phyloP scores from a whole-genome alignment of 2,797 vertebrate genomes.

The Catharus ustulatus region DNA sequence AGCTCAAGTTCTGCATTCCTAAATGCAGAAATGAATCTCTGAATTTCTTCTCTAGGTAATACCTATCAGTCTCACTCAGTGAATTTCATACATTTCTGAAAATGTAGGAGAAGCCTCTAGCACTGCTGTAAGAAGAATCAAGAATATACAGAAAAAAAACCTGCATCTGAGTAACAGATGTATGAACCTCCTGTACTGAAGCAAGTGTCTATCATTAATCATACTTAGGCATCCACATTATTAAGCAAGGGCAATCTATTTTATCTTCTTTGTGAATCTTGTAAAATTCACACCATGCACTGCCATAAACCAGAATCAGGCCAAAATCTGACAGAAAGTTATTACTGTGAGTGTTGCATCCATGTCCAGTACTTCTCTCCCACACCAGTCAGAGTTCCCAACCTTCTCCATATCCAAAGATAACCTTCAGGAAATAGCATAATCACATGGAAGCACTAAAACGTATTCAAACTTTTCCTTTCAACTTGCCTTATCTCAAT shows the following conservation, averaged over 20 bases:
- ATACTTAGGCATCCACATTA: background rate
- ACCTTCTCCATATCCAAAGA: background rate
- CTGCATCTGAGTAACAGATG: background rate
- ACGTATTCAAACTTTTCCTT: background rate
- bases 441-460: background rate
- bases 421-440: background rate
- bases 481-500: background rate
- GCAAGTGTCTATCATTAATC: background rate
- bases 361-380: background rate
- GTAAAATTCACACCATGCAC: background rate
- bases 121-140: background rate
- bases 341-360: background rate
- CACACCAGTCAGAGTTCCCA: background rate
- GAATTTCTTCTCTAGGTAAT: background rate
- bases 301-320: background rate
- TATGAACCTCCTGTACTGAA: background rate
- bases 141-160: background rate
- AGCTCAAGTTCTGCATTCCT: background rate
- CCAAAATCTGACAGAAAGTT: background rate
- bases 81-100: background rate
- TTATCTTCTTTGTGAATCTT: background rate
- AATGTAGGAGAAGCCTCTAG: background rate
- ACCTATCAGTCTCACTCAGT: accelerated
- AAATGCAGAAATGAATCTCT: background rate
- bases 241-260: background rate